Evolutionary conservation across 2,888 invertebrate genomes (phyloP).

Genomic region (Syritta pipiens): DNA sequence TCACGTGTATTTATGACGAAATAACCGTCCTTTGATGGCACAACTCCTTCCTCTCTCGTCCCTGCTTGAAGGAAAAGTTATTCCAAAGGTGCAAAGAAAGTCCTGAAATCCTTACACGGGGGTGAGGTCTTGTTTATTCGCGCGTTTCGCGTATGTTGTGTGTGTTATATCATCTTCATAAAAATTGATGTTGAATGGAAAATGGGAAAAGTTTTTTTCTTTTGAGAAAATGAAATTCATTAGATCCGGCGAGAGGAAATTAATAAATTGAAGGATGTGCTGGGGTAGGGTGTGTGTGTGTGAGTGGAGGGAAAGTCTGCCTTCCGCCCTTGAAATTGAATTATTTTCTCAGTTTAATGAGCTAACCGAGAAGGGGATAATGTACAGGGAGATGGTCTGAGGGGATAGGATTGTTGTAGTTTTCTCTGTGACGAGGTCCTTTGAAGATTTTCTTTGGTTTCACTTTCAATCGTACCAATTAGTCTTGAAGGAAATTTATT

Average conservation of each 20-base stretch:
- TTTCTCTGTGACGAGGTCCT: too few relatives aligned
- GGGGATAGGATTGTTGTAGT: too few relatives aligned
- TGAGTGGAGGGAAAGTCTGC: too few relatives aligned
- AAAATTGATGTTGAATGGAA: not conserved
- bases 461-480: too few relatives aligned
- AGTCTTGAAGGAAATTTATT: not conserved
- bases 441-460: too few relatives aligned
- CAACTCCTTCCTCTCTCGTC: conserved; percentile 15
- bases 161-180: not conserved
- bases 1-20: conserved; percentile 13
- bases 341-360: conserved; percentile 69
- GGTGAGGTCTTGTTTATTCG: not conserved
- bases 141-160: conserved; percentile 1
- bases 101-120: conserved; percentile 8
- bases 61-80: conserved; percentile 12
- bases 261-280: conserved; percentile 27
- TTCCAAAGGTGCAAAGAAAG: conserved; percentile 31
- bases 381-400: conserved; percentile 71
- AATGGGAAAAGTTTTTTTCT: conserved; percentile 26
- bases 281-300: not conserved
- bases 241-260: conserved; percentile 18
- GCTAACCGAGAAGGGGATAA: conserved; percentile 70
- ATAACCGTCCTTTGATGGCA: conserved; percentile 32
- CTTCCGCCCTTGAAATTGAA: not conserved
- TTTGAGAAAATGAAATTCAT: conserved; percentile 6